Conservation (phyloP, 2,797 vertebrate genomes). For the Channa striata region DNA sequence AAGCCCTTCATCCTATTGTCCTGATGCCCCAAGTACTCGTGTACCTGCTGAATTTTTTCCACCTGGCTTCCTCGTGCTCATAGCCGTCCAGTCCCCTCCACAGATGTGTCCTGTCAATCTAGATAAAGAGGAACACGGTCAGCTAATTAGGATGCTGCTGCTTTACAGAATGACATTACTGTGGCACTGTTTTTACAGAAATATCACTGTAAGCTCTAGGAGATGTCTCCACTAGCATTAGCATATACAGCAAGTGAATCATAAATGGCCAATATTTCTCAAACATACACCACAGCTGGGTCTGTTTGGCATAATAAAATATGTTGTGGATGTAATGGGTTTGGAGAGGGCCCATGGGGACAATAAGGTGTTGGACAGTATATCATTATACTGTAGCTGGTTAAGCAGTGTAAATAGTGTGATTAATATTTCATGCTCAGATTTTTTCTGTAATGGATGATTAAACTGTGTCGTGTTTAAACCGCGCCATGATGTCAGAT, state of each 20-base stretch:
- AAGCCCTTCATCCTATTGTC: slow-evolving; percentile 38
- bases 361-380: slow-evolving; percentile 57
- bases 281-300: slow-evolving; percentile 22
- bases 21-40: slow-evolving; percentile 71
- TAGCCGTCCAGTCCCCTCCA: slow-evolving; percentile 64
- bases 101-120: slow-evolving; percentile 83
- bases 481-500: slow-evolving; percentile 50
- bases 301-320: slow-evolving; percentile 59
- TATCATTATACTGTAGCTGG: slow-evolving; percentile 66
- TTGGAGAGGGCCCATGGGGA: slow-evolving; percentile 62
- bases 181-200: slow-evolving; percentile 10
- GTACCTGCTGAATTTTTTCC: slow-evolving; percentile 77
- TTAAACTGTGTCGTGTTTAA: slow-evolving; percentile 60
- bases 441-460: slow-evolving; percentile 69
- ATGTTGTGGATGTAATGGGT: slow-evolving; percentile 57
- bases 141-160: slow-evolving; percentile 68
- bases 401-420: slow-evolving; percentile 63
- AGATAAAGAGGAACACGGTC: slow-evolving; percentile 78
- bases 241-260: slow-evolving; percentile 1
- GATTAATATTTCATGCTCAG: slow-evolving; percentile 73
- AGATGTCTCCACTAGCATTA: slow-evolving; percentile 6
- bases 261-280: slow-evolving; percentile 7
- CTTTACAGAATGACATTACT: slow-evolving; percentile 30
- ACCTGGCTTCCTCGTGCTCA: slow-evolving; percentile 63
- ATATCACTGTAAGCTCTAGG: slow-evolving; percentile 5